A percentile compares a stretch with the other conserved stretches of the same genome.
Evolutionary conservation across 2,888 invertebrate genomes (phyloP).

Genomic region (Eupithecia tripunctaria): DNA sequence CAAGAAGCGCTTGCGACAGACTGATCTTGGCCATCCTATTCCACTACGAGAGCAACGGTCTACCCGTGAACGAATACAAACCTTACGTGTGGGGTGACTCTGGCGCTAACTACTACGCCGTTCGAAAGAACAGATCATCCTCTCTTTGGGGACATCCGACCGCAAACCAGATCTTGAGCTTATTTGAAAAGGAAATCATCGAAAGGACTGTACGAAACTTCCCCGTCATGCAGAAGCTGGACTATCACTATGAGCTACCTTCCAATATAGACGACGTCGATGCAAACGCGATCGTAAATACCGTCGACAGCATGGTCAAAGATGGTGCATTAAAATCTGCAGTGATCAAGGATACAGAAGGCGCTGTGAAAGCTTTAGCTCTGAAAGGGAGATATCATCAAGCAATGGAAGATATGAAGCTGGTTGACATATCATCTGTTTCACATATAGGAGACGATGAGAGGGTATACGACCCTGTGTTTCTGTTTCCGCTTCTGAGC

Average conservation of each 20-base stretch:
- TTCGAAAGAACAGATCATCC: constrained; percentile 81
- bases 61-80: constrained; percentile 87
- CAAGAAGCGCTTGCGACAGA: constrained; percentile 88
- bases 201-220: constrained; percentile 88
- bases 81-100: constrained; percentile 94
- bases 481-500: constrained; percentile 90
- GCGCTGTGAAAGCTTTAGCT: constrained; percentile 52
- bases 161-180: constrained; percentile 88
- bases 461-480: constrained; percentile 91
- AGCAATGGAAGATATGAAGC: constrained; percentile 48
- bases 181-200: constrained; percentile 87
- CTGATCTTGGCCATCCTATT: constrained; percentile 87
- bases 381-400: constrained; percentile 56
- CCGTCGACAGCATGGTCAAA: constrained; percentile 55
- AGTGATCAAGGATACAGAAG: constrained; percentile 57
- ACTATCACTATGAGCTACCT: constrained; percentile 72
- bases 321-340: constrained; percentile 54
- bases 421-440: constrained; percentile 53
- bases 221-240: constrained; percentile 86
- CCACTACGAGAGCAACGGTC: constrained; percentile 87
- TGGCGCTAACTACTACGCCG: constrained; percentile 90
- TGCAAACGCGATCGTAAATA: constrained; percentile 47
- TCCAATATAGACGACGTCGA: constrained; percentile 48
- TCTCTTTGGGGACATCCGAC: constrained; percentile 89
- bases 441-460: constrained; percentile 61